Conservation (phyloP, 2,888 invertebrate genomes). For the Liopterus haemorrhoidalis region DNA sequence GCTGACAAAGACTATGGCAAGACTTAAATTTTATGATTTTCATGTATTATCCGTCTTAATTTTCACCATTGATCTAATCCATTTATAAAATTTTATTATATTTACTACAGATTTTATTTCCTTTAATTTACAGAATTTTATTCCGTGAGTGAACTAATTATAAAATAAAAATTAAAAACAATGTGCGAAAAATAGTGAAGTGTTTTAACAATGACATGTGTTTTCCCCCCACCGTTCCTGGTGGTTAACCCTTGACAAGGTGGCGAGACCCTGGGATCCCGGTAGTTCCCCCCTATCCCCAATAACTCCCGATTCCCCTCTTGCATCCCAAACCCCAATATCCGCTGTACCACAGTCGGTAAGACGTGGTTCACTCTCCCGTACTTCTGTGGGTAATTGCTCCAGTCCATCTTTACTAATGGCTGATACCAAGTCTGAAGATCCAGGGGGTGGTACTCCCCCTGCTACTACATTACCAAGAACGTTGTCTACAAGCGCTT, state of each 20-base stretch:
- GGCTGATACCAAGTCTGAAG: slow-evolving; percentile 45
- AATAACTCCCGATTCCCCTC: slow-evolving; percentile 33
- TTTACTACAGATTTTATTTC: too few relatives aligned
- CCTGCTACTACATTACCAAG: slow-evolving; percentile 45
- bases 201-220: too few relatives aligned
- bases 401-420: slow-evolving; percentile 56
- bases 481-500: slow-evolving; percentile 46
- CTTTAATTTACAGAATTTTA: too few relatives aligned
- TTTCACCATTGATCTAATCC: too few relatives aligned
- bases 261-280: slow-evolving; percentile 23
- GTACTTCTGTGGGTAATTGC: slow-evolving; percentile 44
- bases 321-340: slow-evolving; percentile 37
- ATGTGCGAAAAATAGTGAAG: too few relatives aligned
- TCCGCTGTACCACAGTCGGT: slow-evolving; percentile 34
- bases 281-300: slow-evolving; percentile 9
- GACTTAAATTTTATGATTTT: too few relatives aligned
- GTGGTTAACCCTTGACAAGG: slow-evolving; percentile 1
- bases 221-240: too few relatives aligned
- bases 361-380: slow-evolving; percentile 42
- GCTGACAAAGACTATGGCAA: too few relatives aligned
- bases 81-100: too few relatives aligned
- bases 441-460: slow-evolving; percentile 45
- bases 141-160: too few relatives aligned
- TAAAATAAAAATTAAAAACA: too few relatives aligned
- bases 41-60: too few relatives aligned